These are phyloP conservation scores for Pyrocoelia pectoralis DNA, from an alignment of 2,888 invertebrate genomes.

Conservation along the genomic window DNA sequence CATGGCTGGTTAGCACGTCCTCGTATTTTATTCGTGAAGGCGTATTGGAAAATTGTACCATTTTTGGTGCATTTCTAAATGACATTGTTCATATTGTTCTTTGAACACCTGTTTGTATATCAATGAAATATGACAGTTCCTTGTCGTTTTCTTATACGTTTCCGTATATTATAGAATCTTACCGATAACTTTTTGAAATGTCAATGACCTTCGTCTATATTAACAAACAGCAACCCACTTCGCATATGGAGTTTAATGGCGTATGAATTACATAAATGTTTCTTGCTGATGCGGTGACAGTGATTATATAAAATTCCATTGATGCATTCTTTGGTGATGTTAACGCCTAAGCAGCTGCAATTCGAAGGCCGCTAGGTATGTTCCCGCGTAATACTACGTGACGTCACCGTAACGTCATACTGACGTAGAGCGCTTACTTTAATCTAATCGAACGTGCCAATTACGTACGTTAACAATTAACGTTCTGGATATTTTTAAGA, in stretches of 20 bases:
- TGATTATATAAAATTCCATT: slow-evolving; percentile 27
- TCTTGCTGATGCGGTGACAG: background rate
- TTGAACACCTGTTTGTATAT: too few species aligned
- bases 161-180: background rate
- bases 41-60: too few species aligned
- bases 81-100: too few species aligned
- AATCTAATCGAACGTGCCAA: slow-evolving; percentile 4
- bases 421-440: slow-evolving; percentile 42
- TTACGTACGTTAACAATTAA: slow-evolving; percentile 16
- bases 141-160: background rate
- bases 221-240: background rate
- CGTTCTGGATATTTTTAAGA: background rate
- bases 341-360: slow-evolving; percentile 39
- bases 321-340: slow-evolving; percentile 36
- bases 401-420: slow-evolving; percentile 49
- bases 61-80: too few species aligned
- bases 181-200: background rate
- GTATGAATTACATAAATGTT: background rate
- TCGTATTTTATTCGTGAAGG: too few species aligned
- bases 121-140: too few species aligned
- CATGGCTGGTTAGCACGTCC: too few species aligned
- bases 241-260: too few species aligned
- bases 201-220: background rate
- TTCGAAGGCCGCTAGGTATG: slow-evolving; percentile 30
- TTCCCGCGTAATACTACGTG: slow-evolving; percentile 40